Evolutionary conservation across 2,888 invertebrate species (phyloP), one percentile per base, ranked within the genome.

Genomic region (Linnaemya vulpina): DNA sequence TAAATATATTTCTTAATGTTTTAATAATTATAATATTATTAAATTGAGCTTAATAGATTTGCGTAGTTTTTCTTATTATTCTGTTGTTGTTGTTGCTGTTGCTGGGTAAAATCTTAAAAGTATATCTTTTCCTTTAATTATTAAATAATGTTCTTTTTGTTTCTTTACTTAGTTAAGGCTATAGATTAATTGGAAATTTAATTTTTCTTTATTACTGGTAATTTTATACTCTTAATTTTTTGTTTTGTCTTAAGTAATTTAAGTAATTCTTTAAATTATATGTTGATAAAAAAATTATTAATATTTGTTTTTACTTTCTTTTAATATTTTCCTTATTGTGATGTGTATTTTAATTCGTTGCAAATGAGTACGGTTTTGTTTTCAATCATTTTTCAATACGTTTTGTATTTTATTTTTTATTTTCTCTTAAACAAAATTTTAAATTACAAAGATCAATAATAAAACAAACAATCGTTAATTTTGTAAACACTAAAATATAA

Each of bases 161-260:
- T 78, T 49, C 87, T 89, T 89, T 88, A 88, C 88, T 89, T 89
- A 87, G 79, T 89, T 87, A 88, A 79, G 83, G 83, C 79, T 83
- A 80, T 80, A 80, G 76, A 83, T 87, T 75, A 81, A 81, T 84
- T 84, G 84, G 80, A 77, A 84, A 80, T 80, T 84, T 83, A 30
- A 30, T 30, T 43, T 51, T 49, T 68, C 74, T 62, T 51, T 60
- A 60, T 60, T 60, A 60, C 40, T 79, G 63, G 58, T 58, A 58
- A 46, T 76, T 51, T 77, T 71, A 78, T 84, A 83, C 63, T 83
- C 84, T 46, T 74, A 62, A 63, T 63, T 81, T 76, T 46, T 49
- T n/a, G n/a, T 15, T 67, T 83, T 65, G 83, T 76, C 68, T 75
- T 83, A 80, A 38, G 60, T 70, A 58, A 62, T 67, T 70, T 83